Evolutionary conservation across 2,113 vertebrate genomes (phyloP).

Genomic region (Scomber japonicus): DNA sequence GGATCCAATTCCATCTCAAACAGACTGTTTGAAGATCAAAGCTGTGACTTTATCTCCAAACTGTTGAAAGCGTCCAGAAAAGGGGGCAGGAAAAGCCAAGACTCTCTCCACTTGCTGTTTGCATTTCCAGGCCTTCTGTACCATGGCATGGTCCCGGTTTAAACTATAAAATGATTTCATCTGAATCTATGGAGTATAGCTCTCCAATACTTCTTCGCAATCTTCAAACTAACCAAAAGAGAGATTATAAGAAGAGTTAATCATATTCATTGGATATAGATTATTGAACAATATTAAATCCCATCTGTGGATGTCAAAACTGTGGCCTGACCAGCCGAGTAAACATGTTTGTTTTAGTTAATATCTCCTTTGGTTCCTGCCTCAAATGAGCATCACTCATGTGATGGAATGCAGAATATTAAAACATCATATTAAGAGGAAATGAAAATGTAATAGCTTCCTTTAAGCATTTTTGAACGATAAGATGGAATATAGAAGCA

Average conservation of each 20-base stretch:
- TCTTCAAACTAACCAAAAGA: not conserved
- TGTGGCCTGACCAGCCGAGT: not conserved
- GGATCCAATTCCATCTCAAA: slow-evolving; percentile 65
- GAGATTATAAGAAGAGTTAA: not conserved
- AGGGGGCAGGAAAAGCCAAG: slow-evolving; percentile 23
- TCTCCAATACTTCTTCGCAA: not conserved
- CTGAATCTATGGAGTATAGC: slow-evolving; percentile 5
- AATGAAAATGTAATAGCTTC: not conserved
- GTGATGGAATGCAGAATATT: not conserved
- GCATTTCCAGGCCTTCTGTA: not conserved
- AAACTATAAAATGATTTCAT: slow-evolving; percentile 3
- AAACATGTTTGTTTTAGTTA: not conserved
- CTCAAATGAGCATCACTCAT: not conserved
- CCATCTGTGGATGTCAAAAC: not conserved
- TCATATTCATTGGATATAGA: not conserved
- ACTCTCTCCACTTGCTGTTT: not conserved
- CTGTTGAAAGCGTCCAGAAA: slow-evolving; percentile 56
- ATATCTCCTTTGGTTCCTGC: not conserved
- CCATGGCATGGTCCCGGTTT: not conserved
- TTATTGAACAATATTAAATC: not conserved
- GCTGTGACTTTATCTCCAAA: slow-evolving; percentile 59
- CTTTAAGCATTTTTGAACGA: not conserved
- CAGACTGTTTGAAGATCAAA: slow-evolving; percentile 75
- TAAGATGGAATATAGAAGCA: not conserved
- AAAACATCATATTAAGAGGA: not conserved